These are phyloP conservation scores for Caenorhabditis remanei DNA, from an alignment of 1,140 invertebrate genomes.

Conservation along the genomic window DNA sequence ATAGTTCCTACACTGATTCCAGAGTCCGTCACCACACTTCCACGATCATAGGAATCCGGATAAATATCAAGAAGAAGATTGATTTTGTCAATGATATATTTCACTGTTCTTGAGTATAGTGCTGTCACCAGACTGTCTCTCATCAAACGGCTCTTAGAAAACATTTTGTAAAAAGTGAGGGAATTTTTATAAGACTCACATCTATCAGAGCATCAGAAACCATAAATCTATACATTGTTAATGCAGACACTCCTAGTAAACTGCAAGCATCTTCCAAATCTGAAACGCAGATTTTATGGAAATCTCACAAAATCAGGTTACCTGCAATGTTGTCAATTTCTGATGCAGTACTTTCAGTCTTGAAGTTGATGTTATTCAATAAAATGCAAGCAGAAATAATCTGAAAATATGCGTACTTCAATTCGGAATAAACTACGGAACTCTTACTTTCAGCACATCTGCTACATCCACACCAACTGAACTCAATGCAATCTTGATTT, in stretches of 20 bases:
- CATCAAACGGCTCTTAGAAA: constrained; percentile 25
- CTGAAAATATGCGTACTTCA: background rate
- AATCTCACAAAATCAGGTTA: background rate
- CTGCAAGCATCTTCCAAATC: constrained; percentile 58
- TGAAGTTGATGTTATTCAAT: constrained; percentile 58
- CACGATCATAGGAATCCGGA: constrained; percentile 1
- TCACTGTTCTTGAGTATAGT: constrained; percentile 33
- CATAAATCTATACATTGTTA: constrained; percentile 56
- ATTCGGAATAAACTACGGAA: background rate
- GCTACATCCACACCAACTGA: constrained; percentile 46
- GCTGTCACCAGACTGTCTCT: constrained; percentile 55
- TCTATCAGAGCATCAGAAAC: constrained; percentile 21
- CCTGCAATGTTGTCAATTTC: constrained; percentile 60
- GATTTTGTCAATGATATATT: constrained; percentile 38
- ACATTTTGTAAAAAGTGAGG: background rate
- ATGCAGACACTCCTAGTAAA: constrained; percentile 48
- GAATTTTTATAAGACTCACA: background rate
- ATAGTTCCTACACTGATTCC: constrained; percentile 51
- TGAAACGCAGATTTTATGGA: background rate
- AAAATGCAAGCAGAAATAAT: constrained; percentile 58
- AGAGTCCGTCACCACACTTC: constrained; percentile 16
- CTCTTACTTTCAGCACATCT: constrained; percentile 46
- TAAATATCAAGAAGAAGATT: constrained; percentile 32
- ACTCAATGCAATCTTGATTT: constrained; percentile 39
- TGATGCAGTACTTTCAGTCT: constrained; percentile 29